Evolutionary conservation across 2,113 vertebrate species (phyloP), one percentile per base, ranked within the genome.

Genomic region (Paracanthobrama guichenoti): DNA sequence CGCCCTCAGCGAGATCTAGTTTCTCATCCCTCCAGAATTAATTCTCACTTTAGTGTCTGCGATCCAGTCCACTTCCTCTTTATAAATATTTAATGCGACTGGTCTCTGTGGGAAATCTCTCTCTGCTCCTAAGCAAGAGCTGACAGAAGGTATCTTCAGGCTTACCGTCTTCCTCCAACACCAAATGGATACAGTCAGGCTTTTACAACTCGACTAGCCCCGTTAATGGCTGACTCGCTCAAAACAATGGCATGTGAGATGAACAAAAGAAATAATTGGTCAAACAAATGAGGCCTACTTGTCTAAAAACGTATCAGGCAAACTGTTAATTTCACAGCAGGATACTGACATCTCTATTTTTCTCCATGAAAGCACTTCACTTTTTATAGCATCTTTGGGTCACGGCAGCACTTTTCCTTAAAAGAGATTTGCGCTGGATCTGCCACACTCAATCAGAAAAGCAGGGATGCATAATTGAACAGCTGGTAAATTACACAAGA

Each of bases 31-130:
- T 74, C 46, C 71, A 62, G 75, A 85, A 83, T 85, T 73, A 83
- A 88, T 88, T 85, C 76, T 83, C 81, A 86, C 87, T 85, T 79
- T 46, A 84, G 84, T 44, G 76, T 80, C 81, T 76, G 50, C 77
- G 67, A 85, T 83, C 74, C 84, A 86, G 64, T 88, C 80, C 48
- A 85, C 83, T 87, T 85, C 87, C 82, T 78, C 81, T 83, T 80
- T 69, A 85, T 88, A 83, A 83, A 88, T 88, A 88, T 88, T 88
- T 88, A 50, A 88, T 88, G 71, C 16, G 66, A 57, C 79, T 69
- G 48, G 84, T 86, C 60, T 24, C 60, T 57, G 42, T 64, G 59
- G 78, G 18, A 67, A 80, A 80, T 66, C 48, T 64, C 67, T 53
- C 72, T 67, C 20, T 3, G 72, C 48, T 26, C 57, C 57, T 9